Base-by-base conservation (phyloP, 2,797 vertebrate species). In the Halcyon leucocephala region DNA sequence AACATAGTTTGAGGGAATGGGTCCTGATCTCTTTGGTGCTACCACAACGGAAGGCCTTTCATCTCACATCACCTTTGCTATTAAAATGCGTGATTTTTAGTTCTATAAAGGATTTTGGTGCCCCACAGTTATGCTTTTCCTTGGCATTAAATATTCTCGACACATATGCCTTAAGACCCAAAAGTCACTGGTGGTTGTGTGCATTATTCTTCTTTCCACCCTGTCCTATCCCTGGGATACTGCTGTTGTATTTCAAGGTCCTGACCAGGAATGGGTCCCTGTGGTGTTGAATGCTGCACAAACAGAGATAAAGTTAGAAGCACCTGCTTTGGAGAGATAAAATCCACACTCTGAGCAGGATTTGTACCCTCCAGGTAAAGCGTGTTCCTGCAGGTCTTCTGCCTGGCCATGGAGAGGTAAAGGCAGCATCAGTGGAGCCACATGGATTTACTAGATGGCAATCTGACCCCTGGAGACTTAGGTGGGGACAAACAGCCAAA, bases 241-340 rank as follows among this genome's bases (percentile, higher is more conserved):
- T 8, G 0, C 61, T 26, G 52, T 7, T 81, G 70, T 2, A 2
- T 65, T 83, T 76, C 90, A 65, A 74, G 61, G 80, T 78, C 76
- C 67, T 46, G 33, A 46, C 39, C 71, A 33, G 79, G 51, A 82
- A 21, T 0, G 10, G 3, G 19, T 44, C 58, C 55, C 37, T 18
- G 44, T 22, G 6, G 3, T 13, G 17, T 49, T 26, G 54, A 80
- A 41, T 14, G 48, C 82, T 94, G 87, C 2, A 4, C 61, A 95
- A 92, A 91, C 52, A 90, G 39, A 92, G 91, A 89, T 87, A 88
- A 91, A 62, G 39, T 52, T 28, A 44, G 35, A 39, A 83, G 28
- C 67, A 22, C 14, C 35, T 61, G 71, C 69, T 88, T 17, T 10
- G 9, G 26, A 35, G 62, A 86, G 83, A 70, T 35, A 80, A 93